Conservation (phyloP, 2,113 vertebrate genomes). For the Pagrus major region DNA sequence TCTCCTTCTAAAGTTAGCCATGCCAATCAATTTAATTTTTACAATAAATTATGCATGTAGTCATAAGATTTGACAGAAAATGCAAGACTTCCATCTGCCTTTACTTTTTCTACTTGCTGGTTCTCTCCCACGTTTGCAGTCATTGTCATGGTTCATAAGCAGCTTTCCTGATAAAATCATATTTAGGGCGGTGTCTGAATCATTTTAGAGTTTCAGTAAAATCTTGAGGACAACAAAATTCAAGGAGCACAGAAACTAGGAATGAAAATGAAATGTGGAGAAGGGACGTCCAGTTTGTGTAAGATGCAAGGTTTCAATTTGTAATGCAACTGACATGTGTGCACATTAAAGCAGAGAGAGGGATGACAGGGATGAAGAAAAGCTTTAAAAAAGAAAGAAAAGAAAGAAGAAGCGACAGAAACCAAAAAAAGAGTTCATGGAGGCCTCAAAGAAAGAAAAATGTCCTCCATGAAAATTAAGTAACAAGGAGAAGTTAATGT, state of each 20-base stretch:
- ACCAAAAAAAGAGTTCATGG: background rate
- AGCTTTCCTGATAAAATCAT: background rate
- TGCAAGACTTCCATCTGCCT: background rate
- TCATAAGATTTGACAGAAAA: background rate
- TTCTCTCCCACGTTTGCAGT: too few species aligned
- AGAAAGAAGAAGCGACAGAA: background rate
- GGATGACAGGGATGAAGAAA: background rate
- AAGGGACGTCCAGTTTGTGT: conserved; percentile 18
- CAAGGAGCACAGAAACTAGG: background rate
- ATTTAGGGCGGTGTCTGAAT: background rate
- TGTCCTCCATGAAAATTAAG: background rate
- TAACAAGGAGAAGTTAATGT: background rate
- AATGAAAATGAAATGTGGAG: conserved; percentile 22
- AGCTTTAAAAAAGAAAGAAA: background rate
- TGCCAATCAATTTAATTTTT: background rate
- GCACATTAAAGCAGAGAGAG: conserved; percentile 14
- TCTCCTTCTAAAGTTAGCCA: conserved; percentile 4
- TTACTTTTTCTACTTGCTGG: background rate
- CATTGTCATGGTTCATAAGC: conserved; percentile 1
- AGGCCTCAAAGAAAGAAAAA: background rate
- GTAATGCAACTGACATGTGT: conserved; percentile 25
- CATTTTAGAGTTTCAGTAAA: background rate
- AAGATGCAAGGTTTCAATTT: background rate
- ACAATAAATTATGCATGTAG: background rate
- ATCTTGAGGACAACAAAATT: background rate